Percentiles rank a stretch among this genome's conserved stretches.
Conservation (phyloP, 2,797 vertebrate species). For the Tinamus major region DNA sequence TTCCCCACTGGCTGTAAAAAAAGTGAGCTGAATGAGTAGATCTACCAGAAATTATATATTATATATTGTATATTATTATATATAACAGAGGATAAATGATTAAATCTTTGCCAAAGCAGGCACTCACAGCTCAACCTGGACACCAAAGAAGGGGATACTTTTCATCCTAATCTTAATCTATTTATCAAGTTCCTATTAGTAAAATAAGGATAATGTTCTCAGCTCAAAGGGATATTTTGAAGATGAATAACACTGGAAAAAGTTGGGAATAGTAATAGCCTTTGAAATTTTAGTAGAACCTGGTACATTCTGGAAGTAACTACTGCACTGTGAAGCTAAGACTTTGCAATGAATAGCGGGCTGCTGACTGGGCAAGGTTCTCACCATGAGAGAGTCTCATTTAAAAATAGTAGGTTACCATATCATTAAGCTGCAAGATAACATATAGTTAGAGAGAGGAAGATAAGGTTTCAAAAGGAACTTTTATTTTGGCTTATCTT, state of each 20-base stretch:
- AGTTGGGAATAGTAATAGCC: background rate
- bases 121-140: background rate
- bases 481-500: slow-evolving; percentile 5
- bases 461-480: slow-evolving; percentile 3
- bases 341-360: background rate
- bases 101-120: background rate
- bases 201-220: background rate
- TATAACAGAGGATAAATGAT: background rate
- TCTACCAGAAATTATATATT: background rate
- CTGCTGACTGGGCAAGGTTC: background rate
- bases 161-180: background rate
- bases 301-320: background rate
- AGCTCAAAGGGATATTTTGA: background rate
- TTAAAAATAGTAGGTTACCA: background rate
- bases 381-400: background rate
- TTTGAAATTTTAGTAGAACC: background rate
- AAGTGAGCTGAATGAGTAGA: background rate
- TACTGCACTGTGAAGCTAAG: background rate
- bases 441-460: background rate
- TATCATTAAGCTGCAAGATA: background rate
- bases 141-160: background rate
- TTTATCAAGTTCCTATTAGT: background rate
- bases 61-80: too few species aligned
- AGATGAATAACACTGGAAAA: slow-evolving; percentile 3
- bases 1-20: background rate